Evolutionary conservation across 2,888 invertebrate species (phyloP).

Genomic region (Dyspetes luteomarginatus): DNA sequence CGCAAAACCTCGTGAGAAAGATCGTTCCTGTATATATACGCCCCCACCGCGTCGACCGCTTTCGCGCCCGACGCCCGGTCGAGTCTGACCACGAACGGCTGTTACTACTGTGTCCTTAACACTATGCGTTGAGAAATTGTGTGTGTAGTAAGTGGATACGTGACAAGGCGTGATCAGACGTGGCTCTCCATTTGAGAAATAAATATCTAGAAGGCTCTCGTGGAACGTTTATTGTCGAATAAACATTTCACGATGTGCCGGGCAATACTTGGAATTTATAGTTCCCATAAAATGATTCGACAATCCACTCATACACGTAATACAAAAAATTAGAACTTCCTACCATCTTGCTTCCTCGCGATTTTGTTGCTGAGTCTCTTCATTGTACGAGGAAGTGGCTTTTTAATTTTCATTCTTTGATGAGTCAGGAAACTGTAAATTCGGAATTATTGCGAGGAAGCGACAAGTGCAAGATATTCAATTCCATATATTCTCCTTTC

Average conservation of each 20-base stretch:
- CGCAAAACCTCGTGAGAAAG: conserved; percentile 61
- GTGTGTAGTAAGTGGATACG: conserved; percentile 35
- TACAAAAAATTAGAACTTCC: not conserved
- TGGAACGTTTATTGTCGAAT: not conserved
- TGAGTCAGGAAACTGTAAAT: not conserved
- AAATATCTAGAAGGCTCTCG: not conserved
- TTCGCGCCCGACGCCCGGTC: conserved; percentile 36
- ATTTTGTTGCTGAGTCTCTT: not conserved
- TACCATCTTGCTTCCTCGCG: not conserved
- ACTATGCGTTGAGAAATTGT: conserved; percentile 38
- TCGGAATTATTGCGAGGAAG: not conserved
- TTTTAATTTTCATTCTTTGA: not conserved
- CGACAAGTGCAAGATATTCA: no score
- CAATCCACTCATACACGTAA: not conserved
- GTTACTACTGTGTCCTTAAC: conserved; percentile 57
- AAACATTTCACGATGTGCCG: not conserved
- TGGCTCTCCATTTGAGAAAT: not conserved
- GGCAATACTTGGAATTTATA: not conserved
- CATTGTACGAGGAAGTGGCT: not conserved
- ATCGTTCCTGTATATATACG: conserved; percentile 23
- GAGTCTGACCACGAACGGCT: conserved; percentile 58
- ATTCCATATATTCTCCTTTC: no score
- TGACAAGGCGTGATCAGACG: conserved; percentile 10
- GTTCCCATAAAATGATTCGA: not conserved
- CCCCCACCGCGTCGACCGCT: conserved; percentile 40